Evolutionary conservation across 2,113 vertebrate species (phyloP).

Genomic region (Eupsittula cactorum): DNA sequence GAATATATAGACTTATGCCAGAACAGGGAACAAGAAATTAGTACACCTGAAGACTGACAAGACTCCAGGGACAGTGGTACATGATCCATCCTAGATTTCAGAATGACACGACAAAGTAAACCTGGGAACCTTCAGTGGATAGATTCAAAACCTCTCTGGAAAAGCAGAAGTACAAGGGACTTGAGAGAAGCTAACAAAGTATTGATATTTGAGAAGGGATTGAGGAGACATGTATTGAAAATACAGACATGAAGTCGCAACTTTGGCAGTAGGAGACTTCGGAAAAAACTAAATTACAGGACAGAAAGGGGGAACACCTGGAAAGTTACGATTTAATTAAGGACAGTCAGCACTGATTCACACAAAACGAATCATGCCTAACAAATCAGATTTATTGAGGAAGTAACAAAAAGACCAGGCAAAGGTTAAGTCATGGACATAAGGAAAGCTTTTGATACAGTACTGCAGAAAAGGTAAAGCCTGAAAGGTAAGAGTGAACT

Average conservation of each 20-base stretch:
- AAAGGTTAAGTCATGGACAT: slow-evolving; percentile 57
- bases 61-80: background rate
- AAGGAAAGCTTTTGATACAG: slow-evolving; percentile 67
- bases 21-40: slow-evolving; percentile 37
- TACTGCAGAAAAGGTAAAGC: background rate
- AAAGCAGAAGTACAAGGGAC: background rate
- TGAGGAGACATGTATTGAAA: slow-evolving; percentile 37
- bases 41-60: slow-evolving; percentile 38
- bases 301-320: slow-evolving; percentile 53
- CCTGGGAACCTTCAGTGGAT: background rate
- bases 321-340: slow-evolving; percentile 71
- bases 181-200: background rate
- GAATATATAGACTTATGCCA: slow-evolving; percentile 40
- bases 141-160: background rate
- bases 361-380: slow-evolving; percentile 60
- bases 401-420: slow-evolving; percentile 60
- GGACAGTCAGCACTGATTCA: slow-evolving; percentile 55
- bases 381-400: slow-evolving; percentile 73
- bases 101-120: slow-evolving; percentile 46
- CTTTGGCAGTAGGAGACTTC: background rate
- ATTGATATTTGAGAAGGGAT: slow-evolving; percentile 40
- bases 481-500: background rate
- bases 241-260: slow-evolving; percentile 23
- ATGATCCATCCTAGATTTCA: slow-evolving; percentile 24
- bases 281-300: slow-evolving; percentile 47